Evolutionary conservation across 2,113 vertebrate species (phyloP).

Genomic region (Tragelaphus scriptus): DNA sequence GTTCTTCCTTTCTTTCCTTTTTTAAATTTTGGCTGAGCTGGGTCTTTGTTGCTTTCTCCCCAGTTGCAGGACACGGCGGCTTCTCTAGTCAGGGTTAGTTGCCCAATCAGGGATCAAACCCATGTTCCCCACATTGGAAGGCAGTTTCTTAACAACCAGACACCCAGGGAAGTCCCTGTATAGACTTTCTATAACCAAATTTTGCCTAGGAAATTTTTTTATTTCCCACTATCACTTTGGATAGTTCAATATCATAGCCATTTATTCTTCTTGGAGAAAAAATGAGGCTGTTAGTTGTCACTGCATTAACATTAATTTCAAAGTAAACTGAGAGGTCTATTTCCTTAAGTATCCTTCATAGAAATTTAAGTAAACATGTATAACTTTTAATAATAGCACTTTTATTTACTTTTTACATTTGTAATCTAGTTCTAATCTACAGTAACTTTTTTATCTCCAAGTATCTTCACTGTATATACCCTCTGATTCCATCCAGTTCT

Average conservation of each 20-base stretch:
- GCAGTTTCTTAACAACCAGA: background rate
- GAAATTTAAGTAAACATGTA: background rate
- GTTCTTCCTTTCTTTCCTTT: background rate
- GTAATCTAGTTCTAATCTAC: background rate
- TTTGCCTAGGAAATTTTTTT: background rate
- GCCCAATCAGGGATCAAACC: background rate
- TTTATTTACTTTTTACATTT: background rate
- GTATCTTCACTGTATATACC: accelerated
- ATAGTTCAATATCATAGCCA: background rate
- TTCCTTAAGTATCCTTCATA: background rate
- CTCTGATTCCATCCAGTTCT: background rate
- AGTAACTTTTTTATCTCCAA: background rate
- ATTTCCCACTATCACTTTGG: background rate
- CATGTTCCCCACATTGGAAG: background rate
- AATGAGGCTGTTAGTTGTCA: background rate
- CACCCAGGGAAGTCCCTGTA: background rate
- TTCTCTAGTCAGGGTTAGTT: background rate
- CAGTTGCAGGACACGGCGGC: background rate
- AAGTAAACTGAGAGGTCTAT: background rate
- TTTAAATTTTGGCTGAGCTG: background rate
- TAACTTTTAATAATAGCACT: background rate
- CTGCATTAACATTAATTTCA: background rate
- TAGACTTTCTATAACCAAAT: background rate
- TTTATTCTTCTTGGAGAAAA: background rate
- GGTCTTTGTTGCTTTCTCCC: background rate